Evolutionary conservation across 35 echinoderm and acorn worm genomes (phyloP).

Genomic region (Ophiothrix spiculata): DNA sequence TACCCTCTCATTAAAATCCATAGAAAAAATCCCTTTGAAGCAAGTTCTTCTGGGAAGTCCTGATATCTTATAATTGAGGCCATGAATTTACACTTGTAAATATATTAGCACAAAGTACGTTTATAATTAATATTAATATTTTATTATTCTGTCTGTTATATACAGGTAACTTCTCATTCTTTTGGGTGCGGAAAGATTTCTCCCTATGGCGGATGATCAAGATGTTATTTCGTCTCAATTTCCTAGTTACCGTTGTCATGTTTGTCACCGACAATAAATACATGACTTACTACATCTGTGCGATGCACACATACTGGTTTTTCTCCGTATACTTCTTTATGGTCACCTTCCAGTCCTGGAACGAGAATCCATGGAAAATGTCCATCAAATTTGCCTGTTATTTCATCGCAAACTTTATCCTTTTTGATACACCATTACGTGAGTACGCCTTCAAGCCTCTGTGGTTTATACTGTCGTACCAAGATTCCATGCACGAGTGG

Average conservation of each 20-base stretch:
- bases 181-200: slow-evolving; percentile 80
- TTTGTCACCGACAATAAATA: slow-evolving; percentile 66
- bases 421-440: slow-evolving; percentile 58
- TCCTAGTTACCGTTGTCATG: slow-evolving; percentile 50
- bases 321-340: slow-evolving; percentile 69
- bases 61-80: no score
- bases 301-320: slow-evolving; percentile 89
- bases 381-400: slow-evolving; percentile 61
- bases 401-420: slow-evolving; percentile 43
- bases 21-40: no score
- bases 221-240: slow-evolving; percentile 78
- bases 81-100: no score
- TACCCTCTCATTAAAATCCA: no score
- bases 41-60: no score
- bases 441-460: slow-evolving; percentile 46
- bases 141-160: slow-evolving; percentile 3
- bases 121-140: no score
- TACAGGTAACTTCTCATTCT: slow-evolving; percentile 84
- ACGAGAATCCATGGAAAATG: slow-evolving; percentile 47
- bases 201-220: slow-evolving; percentile 65
- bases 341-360: slow-evolving; percentile 60
- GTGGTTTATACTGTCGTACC: slow-evolving; percentile 47
- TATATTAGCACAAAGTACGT: no score
- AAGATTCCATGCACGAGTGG: slow-evolving; percentile 68
- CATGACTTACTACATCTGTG: slow-evolving; percentile 88